Base-by-base conservation (phyloP, 1,140 invertebrate species). In the Drosophila nikananu region DNA sequence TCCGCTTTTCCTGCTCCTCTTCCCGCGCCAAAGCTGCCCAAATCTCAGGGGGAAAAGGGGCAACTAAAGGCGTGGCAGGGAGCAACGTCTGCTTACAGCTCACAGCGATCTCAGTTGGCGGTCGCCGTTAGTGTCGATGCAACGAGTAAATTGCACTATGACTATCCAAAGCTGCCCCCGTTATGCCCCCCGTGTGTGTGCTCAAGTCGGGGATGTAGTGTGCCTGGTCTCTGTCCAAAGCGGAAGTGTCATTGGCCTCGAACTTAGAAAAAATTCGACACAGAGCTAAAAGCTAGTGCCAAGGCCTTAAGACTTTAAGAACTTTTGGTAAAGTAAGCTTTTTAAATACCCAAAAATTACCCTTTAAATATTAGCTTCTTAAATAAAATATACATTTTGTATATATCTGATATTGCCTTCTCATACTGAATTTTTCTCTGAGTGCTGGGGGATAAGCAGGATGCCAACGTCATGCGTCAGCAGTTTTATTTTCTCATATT, bases 231-330 rank as follows among this genome's bases (percentile, higher is more conserved):
- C 44, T 49, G 72, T 62, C 72, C 75, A 78, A 70, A 51, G 57
- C 55, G 27, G 64, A 72, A 84, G 68, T 81, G 81, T 86, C 82
- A 86, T 84, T 84, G 82, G 82, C 82, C 82, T 52, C 63, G 64
- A 25, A n/a, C 21, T 39, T 9, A 9, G 58, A 55, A 39, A 61
- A 23, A n/a, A n/a, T n/a, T n/a, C n/a, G n/a, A 15, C 3, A 39
- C 35, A n/a, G 2, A 1, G 9, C 8, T 13, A 35, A 55, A 37
- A 35, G 19, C 30, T 35, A 51, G 13, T 23, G 35, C 6, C 30
- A 54, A 35, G 3, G 2, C 7, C 13, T 23, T 12, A 23, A 17
- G 32, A 23, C 6, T 55, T 55, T 23, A 23, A 12, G 21, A 39
- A 23, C 7, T 23, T 21, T 39, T 0, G 23, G 13, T 2, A 15